Evolutionary conservation across 2,888 invertebrate species (phyloP).

Genomic region (Idaea aversata): DNA sequence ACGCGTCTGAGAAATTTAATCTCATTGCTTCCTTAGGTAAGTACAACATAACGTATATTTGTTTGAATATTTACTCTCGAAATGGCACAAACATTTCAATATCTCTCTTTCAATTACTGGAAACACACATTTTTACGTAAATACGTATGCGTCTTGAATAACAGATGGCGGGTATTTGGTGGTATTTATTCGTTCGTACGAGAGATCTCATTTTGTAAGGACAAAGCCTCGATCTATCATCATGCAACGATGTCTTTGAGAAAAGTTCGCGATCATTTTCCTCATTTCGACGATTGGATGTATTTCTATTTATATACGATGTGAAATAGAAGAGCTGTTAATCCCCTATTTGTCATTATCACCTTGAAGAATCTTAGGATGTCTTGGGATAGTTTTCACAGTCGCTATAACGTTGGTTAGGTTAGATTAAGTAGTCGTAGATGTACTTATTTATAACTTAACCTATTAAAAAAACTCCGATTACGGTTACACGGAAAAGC

Average conservation of each 20-base stretch:
- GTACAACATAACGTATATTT: neutral
- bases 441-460: no score
- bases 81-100: neutral
- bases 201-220: conserved; percentile 57
- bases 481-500: no score
- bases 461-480: no score
- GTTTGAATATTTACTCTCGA: conserved; percentile 1
- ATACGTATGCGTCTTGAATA: conserved; percentile 33
- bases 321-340: neutral
- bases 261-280: neutral
- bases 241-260: conserved; percentile 8
- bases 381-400: neutral
- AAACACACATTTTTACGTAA: conserved; percentile 16
- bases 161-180: conserved; percentile 26
- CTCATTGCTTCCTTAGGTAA: neutral
- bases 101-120: conserved; percentile 2
- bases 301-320: neutral
- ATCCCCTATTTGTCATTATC: neutral
- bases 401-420: neutral
- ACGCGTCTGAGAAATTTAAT: neutral
- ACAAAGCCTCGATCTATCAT: conserved; percentile 58
- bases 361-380: neutral
- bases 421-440: neutral
- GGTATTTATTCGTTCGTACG: conserved; percentile 36
- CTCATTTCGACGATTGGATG: neutral